Conservation (phyloP, 2,797 vertebrate genomes). For the Esox lucius region DNA sequence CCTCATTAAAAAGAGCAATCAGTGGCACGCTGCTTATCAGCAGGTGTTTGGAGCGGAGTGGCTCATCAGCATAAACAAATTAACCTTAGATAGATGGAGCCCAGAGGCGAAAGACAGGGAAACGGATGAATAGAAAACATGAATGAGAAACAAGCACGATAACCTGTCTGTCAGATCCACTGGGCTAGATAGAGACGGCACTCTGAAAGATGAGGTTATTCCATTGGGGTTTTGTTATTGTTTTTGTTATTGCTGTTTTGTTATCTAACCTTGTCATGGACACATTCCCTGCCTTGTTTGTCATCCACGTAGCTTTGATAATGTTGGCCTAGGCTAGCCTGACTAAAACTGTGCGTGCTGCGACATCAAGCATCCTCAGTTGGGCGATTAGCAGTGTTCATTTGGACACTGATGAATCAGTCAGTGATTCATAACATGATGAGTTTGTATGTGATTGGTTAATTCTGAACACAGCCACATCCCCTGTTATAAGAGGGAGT, state of each 20-base stretch:
- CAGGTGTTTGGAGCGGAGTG: conserved; percentile 14
- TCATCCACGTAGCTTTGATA: neutral
- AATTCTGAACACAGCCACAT: no score
- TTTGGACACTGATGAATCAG: neutral
- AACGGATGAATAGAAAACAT: conserved; percentile 19
- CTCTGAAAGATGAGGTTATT: neutral
- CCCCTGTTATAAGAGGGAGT: no score
- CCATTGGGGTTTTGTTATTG: neutral
- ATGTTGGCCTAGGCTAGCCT: neutral
- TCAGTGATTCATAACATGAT: no score
- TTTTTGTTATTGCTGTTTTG: neutral
- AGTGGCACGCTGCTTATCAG: conserved; percentile 25
- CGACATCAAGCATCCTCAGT: neutral
- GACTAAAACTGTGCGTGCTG: neutral
- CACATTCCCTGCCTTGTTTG: neutral
- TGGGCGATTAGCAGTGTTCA: neutral
- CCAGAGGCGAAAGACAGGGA: conserved; percentile 2
- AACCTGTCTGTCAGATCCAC: conserved; percentile 7
- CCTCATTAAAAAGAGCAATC: conserved; percentile 31
- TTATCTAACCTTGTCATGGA: neutral
- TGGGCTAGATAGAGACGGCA: neutral
- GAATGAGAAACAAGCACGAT: conserved; percentile 4
- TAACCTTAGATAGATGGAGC: conserved; percentile 24
- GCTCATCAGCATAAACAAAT: conserved; percentile 17
- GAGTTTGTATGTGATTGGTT: no score